Percentiles rank a stretch among this genome's conserved stretches.
These are phyloP conservation scores for Tadarida brasiliensis DNA, from an alignment of 2,797 vertebrate genomes.

Conservation along the genomic window DNA sequence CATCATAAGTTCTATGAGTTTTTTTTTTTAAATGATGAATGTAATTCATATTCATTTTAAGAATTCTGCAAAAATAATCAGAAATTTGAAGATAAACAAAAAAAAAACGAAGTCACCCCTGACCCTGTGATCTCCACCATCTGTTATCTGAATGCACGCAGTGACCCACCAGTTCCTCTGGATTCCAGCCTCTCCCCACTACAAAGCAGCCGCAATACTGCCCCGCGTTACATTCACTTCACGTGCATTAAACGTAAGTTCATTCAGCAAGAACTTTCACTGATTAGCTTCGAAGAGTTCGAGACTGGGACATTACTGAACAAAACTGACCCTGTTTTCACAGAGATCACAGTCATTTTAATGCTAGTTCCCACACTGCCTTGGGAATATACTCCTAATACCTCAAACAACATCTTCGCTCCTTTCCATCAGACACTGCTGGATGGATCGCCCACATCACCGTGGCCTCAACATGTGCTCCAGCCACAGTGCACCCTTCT, in stretches of 20 bases:
- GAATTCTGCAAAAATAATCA: conserved; percentile 22
- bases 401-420: not conserved
- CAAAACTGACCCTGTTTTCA: conserved; percentile 24
- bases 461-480: not conserved
- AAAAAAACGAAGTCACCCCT: not conserved
- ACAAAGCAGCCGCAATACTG: not conserved
- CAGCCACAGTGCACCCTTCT: too few species aligned
- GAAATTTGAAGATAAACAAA: conserved; percentile 18
- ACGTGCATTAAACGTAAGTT: not conserved
- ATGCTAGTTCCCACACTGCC: not conserved
- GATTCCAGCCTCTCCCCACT: not conserved
- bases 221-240: not conserved
- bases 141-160: not conserved
- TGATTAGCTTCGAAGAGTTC: not conserved
- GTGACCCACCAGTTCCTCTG: not conserved
- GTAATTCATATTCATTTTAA: conserved; percentile 8
- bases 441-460: not conserved
- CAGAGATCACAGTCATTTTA: not conserved
- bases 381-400: conserved; percentile 30
- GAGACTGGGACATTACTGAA: not conserved
- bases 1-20: not conserved
- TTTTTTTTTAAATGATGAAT: not conserved
- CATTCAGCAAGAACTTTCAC: conserved; percentile 49
- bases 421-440: not conserved
- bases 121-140: not conserved